Base-by-base conservation (phyloP, 2,113 vertebrate genomes). In the Ornithorhynchus anatinus region DNA sequence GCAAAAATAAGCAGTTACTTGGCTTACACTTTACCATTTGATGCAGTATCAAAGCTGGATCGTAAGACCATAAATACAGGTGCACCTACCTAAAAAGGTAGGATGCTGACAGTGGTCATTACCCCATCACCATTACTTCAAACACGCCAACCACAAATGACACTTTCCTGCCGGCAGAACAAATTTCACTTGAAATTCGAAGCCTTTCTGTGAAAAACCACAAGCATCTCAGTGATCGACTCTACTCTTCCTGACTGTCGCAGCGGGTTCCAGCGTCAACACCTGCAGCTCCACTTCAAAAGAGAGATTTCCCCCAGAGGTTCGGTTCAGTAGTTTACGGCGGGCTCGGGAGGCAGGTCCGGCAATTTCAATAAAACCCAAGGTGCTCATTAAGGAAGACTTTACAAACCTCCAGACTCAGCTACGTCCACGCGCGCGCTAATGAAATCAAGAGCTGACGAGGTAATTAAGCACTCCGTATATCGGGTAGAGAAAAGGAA, bases 371-470 rank as follows among this genome's bases (percentile, higher is more conserved):
- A 16, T 1, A 36, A 27, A 32, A 39, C 38, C 17, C 48, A n/a
- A 48, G 10, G 9, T 1, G 64, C 31, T n/a, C n/a, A 59, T 0
- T n/a, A 0, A 29, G 27, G 0, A n/a, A 47, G 8, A 32, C 33
- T 51, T 50, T 44, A 35, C 23, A 44, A n/a, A n/a, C n/a, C n/a
- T n/a, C n/a, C n/a, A n/a, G n/a, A n/a, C n/a, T n/a, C n/a, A n/a
- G n/a, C n/a, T n/a, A n/a, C n/a, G n/a, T n/a, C n/a, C 9, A 0
- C 0, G 2, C 0, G 7, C 0, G 2, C 0, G 7, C 14, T 14
- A 16, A 35, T 10, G 19, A 56, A 61, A n/a, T 23, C 10, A 10
- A 23, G 3, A 0, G 9, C 9, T 32, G 35, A 9, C 0, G 31
- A 19, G 10, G 8, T 0, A 43, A 31, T 1, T 5, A 50, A 71